Evolutionary conservation across 2,797 vertebrate genomes (phyloP).

Genomic region (Gila robusta): DNA sequence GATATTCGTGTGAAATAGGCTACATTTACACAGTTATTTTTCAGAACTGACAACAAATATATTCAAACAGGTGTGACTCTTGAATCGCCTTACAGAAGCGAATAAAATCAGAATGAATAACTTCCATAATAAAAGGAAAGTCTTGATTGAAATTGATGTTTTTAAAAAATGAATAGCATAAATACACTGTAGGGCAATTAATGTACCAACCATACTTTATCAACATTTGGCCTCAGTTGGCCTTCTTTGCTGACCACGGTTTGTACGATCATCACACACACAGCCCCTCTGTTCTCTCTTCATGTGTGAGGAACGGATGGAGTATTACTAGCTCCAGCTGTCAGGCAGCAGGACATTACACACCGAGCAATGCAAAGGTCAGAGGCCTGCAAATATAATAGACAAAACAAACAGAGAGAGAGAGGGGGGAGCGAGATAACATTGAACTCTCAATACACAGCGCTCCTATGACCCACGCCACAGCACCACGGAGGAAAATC

Average conservation of each 20-base stretch:
- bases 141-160: background rate
- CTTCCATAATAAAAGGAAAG: background rate
- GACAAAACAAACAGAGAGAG: conserved; percentile 35
- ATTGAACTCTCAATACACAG: conserved; percentile 22
- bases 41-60: background rate
- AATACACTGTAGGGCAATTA: too few relatives aligned
- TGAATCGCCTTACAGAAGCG: background rate
- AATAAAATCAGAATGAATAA: background rate
- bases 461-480: conserved; percentile 15
- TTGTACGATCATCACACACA: background rate
- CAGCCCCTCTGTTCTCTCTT: conserved; percentile 13
- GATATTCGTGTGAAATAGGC: background rate
- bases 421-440: background rate
- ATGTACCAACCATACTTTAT: background rate
- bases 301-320: conserved; percentile 25
- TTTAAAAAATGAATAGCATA: background rate
- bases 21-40: background rate
- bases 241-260: background rate
- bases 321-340: conserved; percentile 51
- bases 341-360: conserved; percentile 52
- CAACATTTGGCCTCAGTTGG: background rate
- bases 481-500: conserved; percentile 12
- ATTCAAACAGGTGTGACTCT: background rate
- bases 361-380: conserved; percentile 44
- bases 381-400: conserved; percentile 41